Percentiles rank a stretch among this genome's conserved stretches.
Evolutionary conservation across 2,888 invertebrate species (phyloP).

Genomic region (Caenorhabditis sp.): DNA sequence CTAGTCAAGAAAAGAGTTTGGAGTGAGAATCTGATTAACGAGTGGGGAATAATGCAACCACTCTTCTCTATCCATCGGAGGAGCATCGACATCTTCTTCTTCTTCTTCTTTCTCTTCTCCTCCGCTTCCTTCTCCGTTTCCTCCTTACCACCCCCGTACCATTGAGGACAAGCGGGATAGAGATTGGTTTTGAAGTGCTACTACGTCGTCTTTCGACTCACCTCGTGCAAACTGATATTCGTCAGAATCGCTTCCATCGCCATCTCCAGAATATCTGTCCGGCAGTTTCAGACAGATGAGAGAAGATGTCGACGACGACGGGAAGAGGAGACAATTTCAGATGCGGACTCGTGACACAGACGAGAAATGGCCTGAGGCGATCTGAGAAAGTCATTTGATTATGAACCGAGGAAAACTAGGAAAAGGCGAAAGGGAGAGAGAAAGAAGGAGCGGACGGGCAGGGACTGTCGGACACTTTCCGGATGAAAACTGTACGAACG

Average conservation of each 20-base stretch:
- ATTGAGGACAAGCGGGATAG: conserved; percentile 24
- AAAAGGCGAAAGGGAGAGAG: not conserved
- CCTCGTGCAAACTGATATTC: conserved; percentile 59
- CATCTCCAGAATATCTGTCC: conserved; percentile 1
- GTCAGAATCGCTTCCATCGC: conserved; percentile 39
- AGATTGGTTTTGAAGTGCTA: conserved; percentile 59
- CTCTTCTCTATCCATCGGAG: not conserved
- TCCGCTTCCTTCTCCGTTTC: conserved; percentile 3
- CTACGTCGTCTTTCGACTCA: conserved; percentile 24
- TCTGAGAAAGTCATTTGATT: conserved; percentile 48
- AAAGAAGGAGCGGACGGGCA: conserved; percentile 1
- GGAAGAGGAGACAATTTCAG: conserved; percentile 26
- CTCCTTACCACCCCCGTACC: conserved; percentile 31
- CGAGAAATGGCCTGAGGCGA: conserved; percentile 42
- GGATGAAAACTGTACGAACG: too few species aligned
- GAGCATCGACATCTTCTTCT: not conserved
- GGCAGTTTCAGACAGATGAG: conserved; percentile 22
- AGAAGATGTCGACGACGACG: conserved; percentile 15
- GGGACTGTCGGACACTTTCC: not conserved
- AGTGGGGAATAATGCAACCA: conserved; percentile 25
- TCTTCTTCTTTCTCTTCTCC: not conserved
- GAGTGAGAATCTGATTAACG: conserved; percentile 43
- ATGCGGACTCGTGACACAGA: conserved; percentile 46
- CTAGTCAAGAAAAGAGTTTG: conserved; percentile 12
- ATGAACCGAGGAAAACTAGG: conserved; percentile 1